phyloP scores from a whole-genome alignment of 2,888 invertebrate genomes.

The Papilio protenor region DNA sequence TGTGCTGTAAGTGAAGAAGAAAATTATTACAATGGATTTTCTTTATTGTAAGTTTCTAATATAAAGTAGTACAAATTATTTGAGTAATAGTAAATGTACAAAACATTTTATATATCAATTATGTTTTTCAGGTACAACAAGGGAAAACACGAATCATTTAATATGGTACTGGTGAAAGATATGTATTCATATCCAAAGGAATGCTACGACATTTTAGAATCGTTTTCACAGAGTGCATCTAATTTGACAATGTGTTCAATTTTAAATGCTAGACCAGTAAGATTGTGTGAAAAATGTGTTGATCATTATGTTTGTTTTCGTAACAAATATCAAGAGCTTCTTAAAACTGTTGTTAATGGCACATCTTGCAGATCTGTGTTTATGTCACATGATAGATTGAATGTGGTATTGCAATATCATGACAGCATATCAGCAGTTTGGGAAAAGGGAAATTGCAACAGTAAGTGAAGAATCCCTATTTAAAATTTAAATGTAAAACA shows the following conservation, averaged over 20 bases:
- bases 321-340: slow-evolving; percentile 80
- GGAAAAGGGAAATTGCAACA: slow-evolving; percentile 86
- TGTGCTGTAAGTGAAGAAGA: slow-evolving; percentile 14
- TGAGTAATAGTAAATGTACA: neutral
- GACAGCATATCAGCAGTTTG: slow-evolving; percentile 83
- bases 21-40: slow-evolving; percentile 26
- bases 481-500: slow-evolving; percentile 24
- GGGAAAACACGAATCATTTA: slow-evolving; percentile 7
- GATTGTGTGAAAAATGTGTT: slow-evolving; percentile 85
- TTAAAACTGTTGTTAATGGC: slow-evolving; percentile 72
- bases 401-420: slow-evolving; percentile 85
- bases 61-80: neutral
- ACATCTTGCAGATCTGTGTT: slow-evolving; percentile 84
- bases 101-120: slow-evolving; percentile 25
- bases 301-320: slow-evolving; percentile 79
- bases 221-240: slow-evolving; percentile 83
- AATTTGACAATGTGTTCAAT: slow-evolving; percentile 86
- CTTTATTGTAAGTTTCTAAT: slow-evolving; percentile 20
- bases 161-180: slow-evolving; percentile 30
- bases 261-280: slow-evolving; percentile 84
- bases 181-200: slow-evolving; percentile 52
- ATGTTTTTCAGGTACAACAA: slow-evolving; percentile 43
- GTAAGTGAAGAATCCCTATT: slow-evolving; percentile 66
- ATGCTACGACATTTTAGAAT: slow-evolving; percentile 65
- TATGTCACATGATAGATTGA: slow-evolving; percentile 85